Evolutionary conservation across 2,888 invertebrate species (phyloP), one percentile per base, ranked within the genome.

Genomic region (Melanophora roralis): DNA sequence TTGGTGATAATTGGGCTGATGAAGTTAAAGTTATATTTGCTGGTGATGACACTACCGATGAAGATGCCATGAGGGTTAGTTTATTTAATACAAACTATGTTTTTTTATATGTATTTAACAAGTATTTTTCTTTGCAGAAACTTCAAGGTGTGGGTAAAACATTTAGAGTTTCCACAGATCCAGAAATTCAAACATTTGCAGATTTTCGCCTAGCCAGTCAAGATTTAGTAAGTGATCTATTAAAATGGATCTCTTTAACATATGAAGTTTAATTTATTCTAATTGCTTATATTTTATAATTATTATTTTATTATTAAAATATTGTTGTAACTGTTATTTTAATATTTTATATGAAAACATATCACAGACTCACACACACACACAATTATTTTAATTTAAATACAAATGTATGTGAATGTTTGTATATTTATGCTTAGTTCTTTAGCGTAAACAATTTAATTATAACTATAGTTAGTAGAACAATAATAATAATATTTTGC

Each of bases 21-120:
- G 88, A 94, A 53, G 92, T 94, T 64, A 91, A 93, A 82, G 94
- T 96, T 82, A 94, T 97, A 80, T 97, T 96, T 86, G 96, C 94
- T 36, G 97, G 97, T 78, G 96, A 97, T 89, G 97, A 96, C 89
- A 93, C 93, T 72, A 97, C 96, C 0, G 97, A 97, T 87, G 96
- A 97, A 90, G 96, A 97, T 89, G 96, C 96, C 40, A 96, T 97
- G 95, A 91, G 93, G 92, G 96, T 96, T 87, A 85, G 85, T 83
- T 9, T 38, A 19, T 14, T 21, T 47, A 32, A 49, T n/a, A 65
- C 55, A 60, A 47, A 57, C 72, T 11, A 59, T 27, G 12, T 57
- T 34, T 23, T 34, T 51, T 12, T 6, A 4, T 23, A 5, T 27
- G 6, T 5, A 27, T 27, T 27, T 43, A 47, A n/a, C 49, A 49